Evolutionary conservation across 2,797 vertebrate species (phyloP).

Genomic region (Stomatorhinus walkeri): DNA sequence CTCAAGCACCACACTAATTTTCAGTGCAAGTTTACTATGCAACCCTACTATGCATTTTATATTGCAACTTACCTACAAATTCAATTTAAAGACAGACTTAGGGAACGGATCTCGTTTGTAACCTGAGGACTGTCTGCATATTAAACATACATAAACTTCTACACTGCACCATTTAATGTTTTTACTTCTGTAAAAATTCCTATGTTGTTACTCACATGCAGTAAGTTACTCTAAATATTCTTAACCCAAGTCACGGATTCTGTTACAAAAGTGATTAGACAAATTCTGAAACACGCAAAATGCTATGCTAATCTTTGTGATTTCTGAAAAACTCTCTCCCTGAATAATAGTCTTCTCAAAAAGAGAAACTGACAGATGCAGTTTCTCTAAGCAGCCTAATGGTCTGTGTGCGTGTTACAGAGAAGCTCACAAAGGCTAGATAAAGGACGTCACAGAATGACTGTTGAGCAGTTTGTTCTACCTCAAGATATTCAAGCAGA

Average conservation of each 20-base stretch:
- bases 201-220: not conserved
- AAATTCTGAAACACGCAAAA: not conserved
- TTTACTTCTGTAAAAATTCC: not conserved
- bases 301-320: not conserved
- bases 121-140: not conserved
- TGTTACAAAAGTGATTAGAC: not conserved
- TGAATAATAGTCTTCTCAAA: not conserved
- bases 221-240: not conserved
- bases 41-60: not conserved
- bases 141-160: not conserved
- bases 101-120: not conserved
- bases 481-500: constrained; percentile 96
- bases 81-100: not conserved
- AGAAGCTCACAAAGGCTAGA: not conserved
- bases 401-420: not conserved
- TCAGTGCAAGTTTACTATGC: not conserved
- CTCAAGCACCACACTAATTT: not conserved
- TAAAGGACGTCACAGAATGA: not conserved
- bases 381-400: not conserved
- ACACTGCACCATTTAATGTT: not conserved
- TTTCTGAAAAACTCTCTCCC: not conserved
- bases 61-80: not conserved
- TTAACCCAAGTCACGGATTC: not conserved
- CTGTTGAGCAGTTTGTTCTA: constrained; percentile 36
- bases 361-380: not conserved